These are phyloP conservation scores for Sapayoa aenigma DNA, from an alignment of 2,113 vertebrate genomes.

Conservation along the genomic window DNA sequence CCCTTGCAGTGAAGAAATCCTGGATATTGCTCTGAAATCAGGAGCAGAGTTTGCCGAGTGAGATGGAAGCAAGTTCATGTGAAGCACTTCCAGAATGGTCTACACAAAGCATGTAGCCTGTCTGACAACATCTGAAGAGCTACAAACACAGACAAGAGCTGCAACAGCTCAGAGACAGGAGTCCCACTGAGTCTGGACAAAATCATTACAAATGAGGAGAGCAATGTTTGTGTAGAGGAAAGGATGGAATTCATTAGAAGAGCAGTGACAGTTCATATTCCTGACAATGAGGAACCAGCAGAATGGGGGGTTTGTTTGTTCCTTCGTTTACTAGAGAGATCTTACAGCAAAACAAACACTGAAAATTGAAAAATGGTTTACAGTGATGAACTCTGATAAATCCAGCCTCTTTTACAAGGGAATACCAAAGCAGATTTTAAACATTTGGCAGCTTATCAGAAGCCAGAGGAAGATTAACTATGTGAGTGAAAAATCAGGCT, in stretches of 20 bases:
- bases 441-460: slow-evolving; percentile 58
- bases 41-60: neutral
- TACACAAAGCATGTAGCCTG: neutral
- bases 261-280: neutral
- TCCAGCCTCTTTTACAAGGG: slow-evolving; percentile 40
- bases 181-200: neutral
- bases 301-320: neutral
- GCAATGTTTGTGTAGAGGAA: neutral
- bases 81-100: slow-evolving; percentile 10
- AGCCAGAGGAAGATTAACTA: slow-evolving; percentile 56
- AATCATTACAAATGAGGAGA: neutral
- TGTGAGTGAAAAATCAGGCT: slow-evolving; percentile 53
- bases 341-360: slow-evolving; percentile 37
- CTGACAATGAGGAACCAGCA: neutral
- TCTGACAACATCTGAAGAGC: neutral
- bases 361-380: slow-evolving; percentile 33
- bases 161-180: slow-evolving; percentile 1
- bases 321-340: neutral
- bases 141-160: neutral
- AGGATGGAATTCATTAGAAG: slow-evolving; percentile 33
- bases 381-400: slow-evolving; percentile 28
- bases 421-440: slow-evolving; percentile 58
- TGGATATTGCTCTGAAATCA: neutral
- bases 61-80: neutral
- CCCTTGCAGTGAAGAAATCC: neutral